A percentile compares a stretch with the other conserved stretches of the same genome.
These are phyloP conservation scores for Lasioglossum albipes DNA, from an alignment of 1,140 invertebrate species.

Conservation along the genomic window DNA sequence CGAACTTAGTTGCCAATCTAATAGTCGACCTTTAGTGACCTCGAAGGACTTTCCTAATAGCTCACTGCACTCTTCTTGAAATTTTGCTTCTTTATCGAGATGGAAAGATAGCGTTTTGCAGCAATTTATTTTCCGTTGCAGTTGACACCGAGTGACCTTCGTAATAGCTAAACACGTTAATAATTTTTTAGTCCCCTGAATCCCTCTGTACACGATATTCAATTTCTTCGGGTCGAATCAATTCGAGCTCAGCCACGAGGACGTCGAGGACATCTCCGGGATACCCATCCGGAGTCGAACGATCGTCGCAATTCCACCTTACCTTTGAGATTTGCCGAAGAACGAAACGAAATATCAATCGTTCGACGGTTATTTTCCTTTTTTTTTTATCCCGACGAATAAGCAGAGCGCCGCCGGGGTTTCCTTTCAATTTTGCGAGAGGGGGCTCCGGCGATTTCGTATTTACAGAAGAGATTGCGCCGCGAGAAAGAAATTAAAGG, in stretches of 20 bases:
- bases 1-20: too few species aligned
- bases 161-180: too few species aligned
- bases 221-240: background rate
- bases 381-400: background rate
- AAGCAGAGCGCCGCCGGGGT: background rate
- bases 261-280: background rate
- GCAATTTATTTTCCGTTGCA: too few species aligned
- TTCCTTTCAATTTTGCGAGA: slow-evolving; percentile 38
- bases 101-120: too few species aligned
- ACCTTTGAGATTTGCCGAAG: background rate
- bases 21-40: too few species aligned
- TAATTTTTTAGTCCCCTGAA: too few species aligned
- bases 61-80: too few species aligned
- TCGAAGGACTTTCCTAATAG: too few species aligned
- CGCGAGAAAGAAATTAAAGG: slow-evolving; percentile 51
- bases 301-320: background rate
- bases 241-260: background rate
- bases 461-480: slow-evolving; percentile 50
- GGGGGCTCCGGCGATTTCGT: slow-evolving; percentile 21
- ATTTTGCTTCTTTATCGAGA: too few species aligned
- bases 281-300: background rate
- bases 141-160: too few species aligned
- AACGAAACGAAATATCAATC: background rate
- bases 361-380: background rate
- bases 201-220: background rate